Evolutionary conservation across 2,113 vertebrate genomes (phyloP), one percentile per base, ranked within the genome.

Genomic region (Prionailurus bengalensis): DNA sequence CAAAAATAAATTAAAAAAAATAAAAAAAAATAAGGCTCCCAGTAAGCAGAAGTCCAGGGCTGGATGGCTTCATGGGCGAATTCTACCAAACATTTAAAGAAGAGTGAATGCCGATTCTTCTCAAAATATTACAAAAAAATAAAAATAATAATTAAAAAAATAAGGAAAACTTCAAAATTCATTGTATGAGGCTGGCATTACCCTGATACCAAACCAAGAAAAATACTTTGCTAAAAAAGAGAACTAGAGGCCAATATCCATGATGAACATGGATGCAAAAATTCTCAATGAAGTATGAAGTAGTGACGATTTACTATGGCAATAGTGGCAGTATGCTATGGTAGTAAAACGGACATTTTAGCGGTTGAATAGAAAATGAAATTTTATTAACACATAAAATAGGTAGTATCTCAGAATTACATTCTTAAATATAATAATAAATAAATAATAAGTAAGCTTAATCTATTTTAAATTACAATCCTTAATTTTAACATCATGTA

Each of bases 331-430:
- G 13, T 31, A 84, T 53, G 70, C 85, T 89, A 27, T 5, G 51
- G 55, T 29, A 96, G 13, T 87, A 65, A 91, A 36, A 19, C 36
- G 82, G 19, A 0, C 71, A 81, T 66, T 89, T 80, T 48, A 85
- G 33, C 80, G 81, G 89, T 58, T 29, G 33, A 83, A 13, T 55
- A 86, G 85, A 58, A 97, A 93, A 81, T 42, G 55, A 74, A 58
- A 13, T 19, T 55, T 16, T 63, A 91, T 39, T 68, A 81, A 84
- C 90, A 95, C 33, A 55, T 17, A 76, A 70, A 81, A n/a, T 19
- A 94, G 42, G 25, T 36, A 92, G 25, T 87, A 55, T 7, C 31
- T 79, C 31, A 78, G 23, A 94, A 78, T 87, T 71, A 4, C 36
- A n/a, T 27, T 80, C 10, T n/a, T 85, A 89, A 61, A 39, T 86